Base-by-base conservation (phyloP, 2,797 vertebrate species). In the Eupleurogrammus muticus region DNA sequence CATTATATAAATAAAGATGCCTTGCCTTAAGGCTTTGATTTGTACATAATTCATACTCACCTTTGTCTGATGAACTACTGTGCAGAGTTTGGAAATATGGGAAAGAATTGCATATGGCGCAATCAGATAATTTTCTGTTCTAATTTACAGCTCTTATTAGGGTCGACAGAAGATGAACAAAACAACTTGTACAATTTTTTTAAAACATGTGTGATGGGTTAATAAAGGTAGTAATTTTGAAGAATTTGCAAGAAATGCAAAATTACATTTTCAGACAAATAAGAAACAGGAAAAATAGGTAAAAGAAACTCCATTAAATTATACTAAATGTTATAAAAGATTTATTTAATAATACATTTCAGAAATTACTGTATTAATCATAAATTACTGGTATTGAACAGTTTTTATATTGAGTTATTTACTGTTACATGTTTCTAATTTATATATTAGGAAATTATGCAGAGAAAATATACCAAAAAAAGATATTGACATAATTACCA, bases 311-410 rank as follows among this genome's bases (percentile, higher is more conserved):
- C n/a, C n/a, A n/a, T n/a, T n/a, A n/a, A n/a, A n/a, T n/a, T n/a
- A n/a, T n/a, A n/a, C n/a, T n/a, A n/a, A n/a, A n/a, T 28, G 28
- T 28, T 28, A 28, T 28, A 28, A 1, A 59, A 9, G 1, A 40
- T 76, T 54, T 2, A 51, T 66, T 75, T 9, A 34, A 51, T 71
- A 42, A 16, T 44, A 44, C 46, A 38, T 62, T 52, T 48, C 4
- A 10, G 4, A 9, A 67, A 38, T 34, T 20, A 40, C 53, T 17
- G 9, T 55, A 24, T 4, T 56, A 13, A 57, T 57, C 4, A 17
- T 19, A 59, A 55, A n/a, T 19, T 0, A 42, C 40, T 16, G 16
- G 13, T 13, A 46, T 32, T 16, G 24, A 46, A 10, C 3, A 21
- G 16, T 1, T 14, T 62, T 9, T 6, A 20, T 42, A 38, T 68